phyloP scores from a whole-genome alignment of 2,888 invertebrate species.

The Scaptomyza cyrtandrae region DNA sequence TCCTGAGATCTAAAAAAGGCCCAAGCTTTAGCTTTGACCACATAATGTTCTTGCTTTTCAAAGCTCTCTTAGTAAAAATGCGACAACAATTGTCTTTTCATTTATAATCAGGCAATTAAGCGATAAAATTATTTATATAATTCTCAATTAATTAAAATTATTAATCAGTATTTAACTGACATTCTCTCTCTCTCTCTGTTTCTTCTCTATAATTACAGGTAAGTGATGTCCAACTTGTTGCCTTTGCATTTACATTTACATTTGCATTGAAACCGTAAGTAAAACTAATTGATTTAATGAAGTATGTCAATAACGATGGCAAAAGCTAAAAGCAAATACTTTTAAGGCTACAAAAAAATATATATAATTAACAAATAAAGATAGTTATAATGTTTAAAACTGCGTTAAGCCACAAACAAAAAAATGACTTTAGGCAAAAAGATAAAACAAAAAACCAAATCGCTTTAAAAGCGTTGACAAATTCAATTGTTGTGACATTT shows the following conservation, averaged over 20 bases:
- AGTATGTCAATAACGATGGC: slow-evolving; percentile 35
- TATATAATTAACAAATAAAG: slow-evolving; percentile 4
- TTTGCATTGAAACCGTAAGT: slow-evolving; percentile 39
- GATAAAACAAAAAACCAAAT: slow-evolving; percentile 1
- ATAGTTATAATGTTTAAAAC: slow-evolving; percentile 21
- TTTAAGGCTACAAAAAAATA: not conserved
- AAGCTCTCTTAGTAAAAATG: not conserved
- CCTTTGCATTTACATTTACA: slow-evolving; percentile 8
- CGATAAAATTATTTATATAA: slow-evolving; percentile 19
- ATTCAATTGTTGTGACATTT: slow-evolving; percentile 45
- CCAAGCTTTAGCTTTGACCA: no score
- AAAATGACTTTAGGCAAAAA: slow-evolving; percentile 3
- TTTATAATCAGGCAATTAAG: not conserved
- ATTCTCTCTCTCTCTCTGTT: not conserved
- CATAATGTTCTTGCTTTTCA: no score
- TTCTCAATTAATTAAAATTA: slow-evolving; percentile 26
- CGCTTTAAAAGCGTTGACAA: slow-evolving; percentile 23
- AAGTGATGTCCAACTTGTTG: slow-evolving; percentile 51
- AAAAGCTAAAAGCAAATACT: slow-evolving; percentile 36
- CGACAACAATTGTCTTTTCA: no score
- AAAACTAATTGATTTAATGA: slow-evolving; percentile 31
- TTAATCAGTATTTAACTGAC: slow-evolving; percentile 20
- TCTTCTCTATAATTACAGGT: slow-evolving; percentile 59
- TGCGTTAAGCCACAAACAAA: not conserved
- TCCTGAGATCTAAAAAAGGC: no score